Base-by-base conservation (phyloP, 2,113 vertebrate genomes). In the Pimephales promelas region DNA sequence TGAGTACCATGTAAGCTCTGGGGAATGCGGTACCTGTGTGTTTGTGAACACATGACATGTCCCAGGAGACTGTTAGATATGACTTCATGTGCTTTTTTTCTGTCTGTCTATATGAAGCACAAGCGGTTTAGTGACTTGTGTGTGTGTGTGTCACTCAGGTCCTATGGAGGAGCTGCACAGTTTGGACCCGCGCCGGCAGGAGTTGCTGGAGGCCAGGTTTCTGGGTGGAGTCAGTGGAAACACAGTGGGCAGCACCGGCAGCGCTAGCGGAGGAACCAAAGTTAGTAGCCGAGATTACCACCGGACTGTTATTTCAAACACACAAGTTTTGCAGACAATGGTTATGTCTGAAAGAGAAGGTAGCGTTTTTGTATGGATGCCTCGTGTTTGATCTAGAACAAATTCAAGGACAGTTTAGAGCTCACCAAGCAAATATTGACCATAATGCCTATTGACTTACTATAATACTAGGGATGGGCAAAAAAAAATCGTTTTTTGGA, bases 141-240 rank as follows among this genome's bases (percentile, higher is more conserved):
- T 49, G 24, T 56, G 16, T 82, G n/a, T 87, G n/a, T 86, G 10
- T 75, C 13, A 47, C 80, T 43, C 90, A 99, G 98, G 97, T 95
- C 95, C 95, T 92, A 99, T 99, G 98, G 98, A 99, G 94, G 98
- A 99, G 90, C 97, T 99, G 95, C 96, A 99, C 92, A 99, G 98
- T 93, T 94, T 99, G 95, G 98, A 99, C 93, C 98, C 98, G 92
- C 96, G 98, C 92, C 95, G 98, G 90, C 98, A 99, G 92, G 98
- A 99, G 92, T 94, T 99, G 91, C 91, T 99, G 90, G 98, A 99
- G 93, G 97, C 98, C 66, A 95, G 98, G 88, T 99, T 99, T 89
- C 99, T 97, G 87, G 98, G 97, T 36, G 98, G 96, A 89, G 97
- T 98, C 90, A 95, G 97, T 72, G 97, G 97, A 86, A 98, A 96